These are phyloP conservation scores for Eupithecia abbreviata DNA, from an alignment of 2,888 invertebrate species.

Conservation along the genomic window DNA sequence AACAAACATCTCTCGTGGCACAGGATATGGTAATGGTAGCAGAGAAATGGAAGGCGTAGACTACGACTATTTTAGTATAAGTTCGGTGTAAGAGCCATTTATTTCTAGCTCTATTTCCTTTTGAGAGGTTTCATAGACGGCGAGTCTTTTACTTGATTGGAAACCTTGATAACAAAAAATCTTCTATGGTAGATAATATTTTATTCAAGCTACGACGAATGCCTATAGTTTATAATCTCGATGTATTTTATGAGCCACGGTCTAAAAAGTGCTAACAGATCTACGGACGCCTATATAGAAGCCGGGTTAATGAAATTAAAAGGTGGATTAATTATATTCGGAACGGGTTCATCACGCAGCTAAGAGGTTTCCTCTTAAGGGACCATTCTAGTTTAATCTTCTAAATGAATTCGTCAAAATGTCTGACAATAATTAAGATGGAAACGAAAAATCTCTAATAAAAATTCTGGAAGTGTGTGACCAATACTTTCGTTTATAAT, in stretches of 20 bases:
- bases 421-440: slow-evolving; percentile 58
- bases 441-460: slow-evolving; percentile 45
- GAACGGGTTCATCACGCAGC: slow-evolving; percentile 57
- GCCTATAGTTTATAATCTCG: slow-evolving; percentile 5
- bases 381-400: slow-evolving; percentile 61
- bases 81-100: slow-evolving; percentile 78
- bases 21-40: slow-evolving; percentile 81
- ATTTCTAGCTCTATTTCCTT: slow-evolving; percentile 81
- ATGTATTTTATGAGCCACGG: not conserved
- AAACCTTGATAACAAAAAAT: slow-evolving; percentile 53
- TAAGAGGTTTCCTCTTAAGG: slow-evolving; percentile 56
- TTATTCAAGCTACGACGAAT: not conserved
- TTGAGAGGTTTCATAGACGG: slow-evolving; percentile 58
- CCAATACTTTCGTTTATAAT: not conserved
- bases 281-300: slow-evolving; percentile 21
- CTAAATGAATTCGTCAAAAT: slow-evolving; percentile 65
- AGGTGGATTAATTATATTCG: slow-evolving; percentile 68
- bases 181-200: slow-evolving; percentile 35
- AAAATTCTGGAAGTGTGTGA: not conserved
- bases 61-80: slow-evolving; percentile 78
- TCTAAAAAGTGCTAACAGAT: not conserved
- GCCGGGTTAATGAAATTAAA: slow-evolving; percentile 55
- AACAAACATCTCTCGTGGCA: slow-evolving; percentile 63
- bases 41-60: slow-evolving; percentile 75
- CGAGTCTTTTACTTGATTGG: slow-evolving; percentile 56